A percentile compares a stretch with the other conserved stretches of the same genome.
Evolutionary conservation across 1,140 invertebrate species (phyloP).

Genomic region (Drosophila mayri): DNA sequence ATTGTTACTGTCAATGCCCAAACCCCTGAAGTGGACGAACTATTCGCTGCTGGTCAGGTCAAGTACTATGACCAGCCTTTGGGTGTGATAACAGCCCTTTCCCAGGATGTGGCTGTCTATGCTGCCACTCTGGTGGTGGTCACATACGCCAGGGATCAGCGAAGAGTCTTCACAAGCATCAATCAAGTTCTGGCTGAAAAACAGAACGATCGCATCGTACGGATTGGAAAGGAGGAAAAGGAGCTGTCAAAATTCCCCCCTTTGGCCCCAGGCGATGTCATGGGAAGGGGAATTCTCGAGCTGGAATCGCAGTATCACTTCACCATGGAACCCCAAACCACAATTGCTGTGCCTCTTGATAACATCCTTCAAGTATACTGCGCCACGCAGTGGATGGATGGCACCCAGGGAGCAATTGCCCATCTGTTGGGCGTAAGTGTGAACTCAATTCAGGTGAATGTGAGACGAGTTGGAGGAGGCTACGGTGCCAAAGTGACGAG

Average conservation of each 20-base stretch:
- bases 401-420: slow-evolving; percentile 87
- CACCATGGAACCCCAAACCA: slow-evolving; percentile 89
- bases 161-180: slow-evolving; percentile 68
- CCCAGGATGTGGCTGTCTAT: slow-evolving; percentile 84
- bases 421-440: slow-evolving; percentile 85
- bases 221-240: slow-evolving; percentile 85
- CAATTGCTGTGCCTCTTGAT: slow-evolving; percentile 87
- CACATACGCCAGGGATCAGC: slow-evolving; percentile 85
- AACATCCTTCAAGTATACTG: slow-evolving; percentile 88
- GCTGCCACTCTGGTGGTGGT: slow-evolving; percentile 90
- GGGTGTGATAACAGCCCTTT: slow-evolving; percentile 89
- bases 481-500: slow-evolving; percentile 90
- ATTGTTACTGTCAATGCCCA: slow-evolving; percentile 79
- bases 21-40: slow-evolving; percentile 72
- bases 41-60: slow-evolving; percentile 86
- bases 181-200: slow-evolving; percentile 87
- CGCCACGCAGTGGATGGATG: slow-evolving; percentile 89
- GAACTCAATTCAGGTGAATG: slow-evolving; percentile 87
- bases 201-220: slow-evolving; percentile 87
- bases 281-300: slow-evolving; percentile 66
- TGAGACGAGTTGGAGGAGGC: slow-evolving; percentile 89
- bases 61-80: slow-evolving; percentile 90
- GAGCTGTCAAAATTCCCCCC: slow-evolving; percentile 87
- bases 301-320: slow-evolving; percentile 84
- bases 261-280: slow-evolving; percentile 39